A percentile compares a stretch with the other conserved stretches of the same genome.
Evolutionary conservation across 2,888 invertebrate species (phyloP).

Genomic region (Diachrysia chrysitis): DNA sequence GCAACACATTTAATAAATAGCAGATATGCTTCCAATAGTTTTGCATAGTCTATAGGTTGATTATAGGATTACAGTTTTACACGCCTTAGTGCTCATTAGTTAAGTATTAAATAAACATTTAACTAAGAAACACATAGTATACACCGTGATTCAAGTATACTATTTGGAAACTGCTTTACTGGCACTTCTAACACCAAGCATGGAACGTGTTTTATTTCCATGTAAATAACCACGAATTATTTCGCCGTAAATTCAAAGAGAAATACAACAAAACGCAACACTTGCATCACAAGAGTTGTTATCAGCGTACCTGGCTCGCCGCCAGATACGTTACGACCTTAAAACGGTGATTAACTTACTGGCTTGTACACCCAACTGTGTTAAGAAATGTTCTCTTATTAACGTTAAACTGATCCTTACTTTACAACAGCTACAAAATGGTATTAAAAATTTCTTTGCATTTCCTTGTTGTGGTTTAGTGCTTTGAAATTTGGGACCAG

Average conservation of each 20-base stretch:
- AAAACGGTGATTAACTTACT: conserved; percentile 4
- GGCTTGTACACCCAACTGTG: background rate
- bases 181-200: background rate
- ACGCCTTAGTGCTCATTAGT: no score
- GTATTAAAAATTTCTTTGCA: background rate
- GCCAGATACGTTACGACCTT: background rate
- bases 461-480: no score
- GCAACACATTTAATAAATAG: no score
- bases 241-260: background rate
- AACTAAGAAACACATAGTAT: no score
- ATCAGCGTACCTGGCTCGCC: background rate
- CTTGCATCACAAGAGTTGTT: conserved; percentile 5
- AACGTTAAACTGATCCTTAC: background rate
- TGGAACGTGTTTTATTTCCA: background rate
- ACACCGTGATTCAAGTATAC: background rate
- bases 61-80: no score
- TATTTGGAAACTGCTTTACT: no score
- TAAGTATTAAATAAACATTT: no score
- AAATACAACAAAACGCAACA: conserved; percentile 6
- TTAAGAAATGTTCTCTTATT: background rate
- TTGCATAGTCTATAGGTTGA: no score
- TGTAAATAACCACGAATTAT: background rate
- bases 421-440: background rate
- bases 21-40: no score
- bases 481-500: background rate